Conservation (phyloP, 2,888 invertebrate genomes). For the Masnerella sp. region DNA sequence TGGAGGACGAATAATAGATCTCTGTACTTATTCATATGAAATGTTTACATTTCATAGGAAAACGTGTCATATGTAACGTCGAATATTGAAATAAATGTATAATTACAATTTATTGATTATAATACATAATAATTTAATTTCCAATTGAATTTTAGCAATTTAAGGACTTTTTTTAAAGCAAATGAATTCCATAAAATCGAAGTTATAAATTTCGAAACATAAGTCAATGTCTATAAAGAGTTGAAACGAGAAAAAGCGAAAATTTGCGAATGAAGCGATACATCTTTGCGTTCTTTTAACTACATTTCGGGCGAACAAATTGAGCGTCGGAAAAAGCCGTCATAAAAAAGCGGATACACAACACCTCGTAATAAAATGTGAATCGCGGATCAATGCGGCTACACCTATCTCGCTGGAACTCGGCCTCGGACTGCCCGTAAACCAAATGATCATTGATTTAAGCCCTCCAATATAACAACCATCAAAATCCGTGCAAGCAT, state of each 20-base stretch:
- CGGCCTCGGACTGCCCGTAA: constrained; percentile 40
- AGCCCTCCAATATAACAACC: constrained; percentile 53
- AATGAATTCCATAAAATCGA: too few species aligned
- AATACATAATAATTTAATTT: too few species aligned
- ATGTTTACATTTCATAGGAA: too few species aligned
- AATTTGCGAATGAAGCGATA: not conserved
- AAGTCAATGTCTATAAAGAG: too few species aligned
- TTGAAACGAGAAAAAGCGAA: constrained; percentile 6
- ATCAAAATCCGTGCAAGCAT: constrained; percentile 54
- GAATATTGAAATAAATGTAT: too few species aligned
- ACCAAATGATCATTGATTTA: constrained; percentile 54
- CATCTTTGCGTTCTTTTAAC: constrained; percentile 17
- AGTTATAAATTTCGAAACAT: too few species aligned
- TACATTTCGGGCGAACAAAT: constrained; percentile 36
- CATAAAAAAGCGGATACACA: constrained; percentile 43
- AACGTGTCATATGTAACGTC: too few species aligned
- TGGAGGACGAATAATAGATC: too few species aligned
- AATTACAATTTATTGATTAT: too few species aligned
- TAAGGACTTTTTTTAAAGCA: too few species aligned
- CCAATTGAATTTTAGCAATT: too few species aligned
- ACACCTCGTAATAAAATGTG: constrained; percentile 43
- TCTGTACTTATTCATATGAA: too few species aligned
- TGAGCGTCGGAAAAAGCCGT: constrained; percentile 24
- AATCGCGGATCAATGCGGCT: constrained; percentile 39
- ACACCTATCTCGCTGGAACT: constrained; percentile 44